These are phyloP conservation scores for Stomatorhinus ivindoensis DNA, from an alignment of 2,113 vertebrate species.

Conservation along the genomic window DNA sequence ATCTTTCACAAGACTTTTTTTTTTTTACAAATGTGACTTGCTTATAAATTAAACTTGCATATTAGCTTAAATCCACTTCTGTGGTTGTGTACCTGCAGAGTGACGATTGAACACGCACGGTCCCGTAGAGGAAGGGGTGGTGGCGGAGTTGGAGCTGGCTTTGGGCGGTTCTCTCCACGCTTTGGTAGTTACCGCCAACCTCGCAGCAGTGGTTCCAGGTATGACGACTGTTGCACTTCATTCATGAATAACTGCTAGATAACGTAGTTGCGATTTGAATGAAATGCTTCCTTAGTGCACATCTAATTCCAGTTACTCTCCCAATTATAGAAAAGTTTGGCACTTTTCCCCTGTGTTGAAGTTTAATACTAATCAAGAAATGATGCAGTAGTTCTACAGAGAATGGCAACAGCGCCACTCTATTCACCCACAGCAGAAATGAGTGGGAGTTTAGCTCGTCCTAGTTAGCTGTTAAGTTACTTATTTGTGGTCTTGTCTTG, in stretches of 20 bases:
- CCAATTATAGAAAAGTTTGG: neutral
- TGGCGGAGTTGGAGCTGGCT: constrained; percentile 49
- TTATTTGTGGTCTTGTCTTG: neutral
- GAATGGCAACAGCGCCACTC: neutral
- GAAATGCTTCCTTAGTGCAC: neutral
- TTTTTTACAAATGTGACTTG: neutral
- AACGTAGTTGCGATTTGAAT: neutral
- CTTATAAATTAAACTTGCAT: neutral
- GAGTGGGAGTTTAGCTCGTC: neutral
- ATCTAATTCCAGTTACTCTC: neutral
- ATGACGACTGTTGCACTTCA: neutral
- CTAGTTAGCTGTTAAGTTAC: neutral
- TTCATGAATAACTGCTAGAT: neutral
- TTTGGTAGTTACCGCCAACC: constrained; percentile 74
- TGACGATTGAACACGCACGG: constrained; percentile 80
- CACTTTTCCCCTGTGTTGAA: neutral
- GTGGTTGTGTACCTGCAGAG: constrained; percentile 46
- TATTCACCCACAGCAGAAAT: neutral
- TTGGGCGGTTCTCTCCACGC: constrained; percentile 65
- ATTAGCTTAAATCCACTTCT: neutral
- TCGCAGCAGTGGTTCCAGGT: constrained; percentile 74
- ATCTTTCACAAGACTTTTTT: neutral
- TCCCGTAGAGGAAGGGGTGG: constrained; percentile 65
- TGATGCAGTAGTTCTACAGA: neutral
- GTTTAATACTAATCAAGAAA: neutral